A percentile compares a stretch with the other conserved stretches of the same genome.
Evolutionary conservation across 2,888 invertebrate genomes (phyloP).

Genomic region (Hofmannophila pseudospretella): DNA sequence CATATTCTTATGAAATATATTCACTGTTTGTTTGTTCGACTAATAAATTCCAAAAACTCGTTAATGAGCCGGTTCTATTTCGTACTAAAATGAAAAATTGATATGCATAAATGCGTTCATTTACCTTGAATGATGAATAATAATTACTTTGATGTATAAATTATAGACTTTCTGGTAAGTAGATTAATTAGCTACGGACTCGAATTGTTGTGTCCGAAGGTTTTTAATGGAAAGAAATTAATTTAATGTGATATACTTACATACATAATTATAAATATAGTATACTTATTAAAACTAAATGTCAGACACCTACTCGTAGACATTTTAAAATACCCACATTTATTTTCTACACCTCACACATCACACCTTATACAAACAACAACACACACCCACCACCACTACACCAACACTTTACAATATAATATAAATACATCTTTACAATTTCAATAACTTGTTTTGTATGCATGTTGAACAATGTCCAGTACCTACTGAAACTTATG

Average conservation of each 20-base stretch:
- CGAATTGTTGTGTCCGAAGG: conserved; percentile 41
- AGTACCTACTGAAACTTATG: conserved; percentile 11
- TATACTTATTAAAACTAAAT: too few species aligned
- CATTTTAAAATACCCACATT: too few species aligned
- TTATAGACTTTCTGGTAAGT: conserved; percentile 60
- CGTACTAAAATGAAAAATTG: conserved; percentile 62
- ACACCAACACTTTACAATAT: too few species aligned
- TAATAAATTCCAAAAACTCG: conserved; percentile 56
- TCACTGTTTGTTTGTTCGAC: conserved; percentile 48
- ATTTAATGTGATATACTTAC: conserved; percentile 2
- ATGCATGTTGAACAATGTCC: conserved; percentile 9
- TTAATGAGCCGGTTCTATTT: conserved; percentile 55
- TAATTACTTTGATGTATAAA: conserved; percentile 54
- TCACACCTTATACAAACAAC: conserved; percentile 1
- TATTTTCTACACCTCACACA: too few species aligned
- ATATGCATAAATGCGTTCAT: conserved; percentile 58
- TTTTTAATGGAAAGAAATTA: conserved; percentile 40
- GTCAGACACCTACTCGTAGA: too few species aligned
- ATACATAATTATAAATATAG: too few species aligned
- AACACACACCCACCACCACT: too few species aligned
- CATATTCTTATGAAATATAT: conserved; percentile 66
- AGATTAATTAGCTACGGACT: conserved; percentile 52
- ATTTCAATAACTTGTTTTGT: conserved; percentile 10
- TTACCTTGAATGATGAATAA: conserved; percentile 70
- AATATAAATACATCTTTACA: neutral